Evolutionary conservation across 2,797 vertebrate species (phyloP), one percentile per base, ranked within the genome.

Genomic region (Diglossa cyanea): DNA sequence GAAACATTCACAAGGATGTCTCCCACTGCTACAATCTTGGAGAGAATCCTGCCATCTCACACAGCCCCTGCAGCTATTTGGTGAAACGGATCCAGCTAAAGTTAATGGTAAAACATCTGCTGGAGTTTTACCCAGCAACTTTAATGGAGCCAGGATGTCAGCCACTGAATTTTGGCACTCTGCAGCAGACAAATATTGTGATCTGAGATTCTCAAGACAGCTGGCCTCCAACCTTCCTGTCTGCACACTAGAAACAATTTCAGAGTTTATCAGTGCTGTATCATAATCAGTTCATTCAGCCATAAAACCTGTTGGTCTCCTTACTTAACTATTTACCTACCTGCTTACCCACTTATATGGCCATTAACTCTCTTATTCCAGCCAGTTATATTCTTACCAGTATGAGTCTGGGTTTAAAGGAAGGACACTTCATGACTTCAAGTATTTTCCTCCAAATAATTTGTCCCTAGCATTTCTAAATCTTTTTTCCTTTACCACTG

Each of bases 21-120:
- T 97, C 95, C 94, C 94, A 96, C 92, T n/a, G 18, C 66, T 86
- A 44, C 26, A 87, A 1, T 71, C 89, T 95, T 91, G 89, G 87
- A 95, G 81, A 88, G 40, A 93, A 90, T 95, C 82, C 90, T 96
- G 74, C 93, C 91, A 96, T 92, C 87, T 93, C 91, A 92, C 78
- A 93, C 68, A 96, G 82, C 45, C 74, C 75, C 78, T 95, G 89
- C 44, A 93, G 93, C 95, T 93, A 93, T 89, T 94, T 92, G 87
- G 87, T 95, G 94, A 96, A 96, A 96, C 14, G 0, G 70, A 90
- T 94, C 95, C 94, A 96, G 92, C 75, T 96, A 86, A 96, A 96
- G 79, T 94, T 92, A 97, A 88, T 90, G 94, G 91, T 91, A 88
- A 96, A 97, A 97, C 95, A 95, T 96, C 96, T 96, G 96, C 73